Conservation (phyloP, 2,797 vertebrate genomes). For the Chanos chanos region DNA sequence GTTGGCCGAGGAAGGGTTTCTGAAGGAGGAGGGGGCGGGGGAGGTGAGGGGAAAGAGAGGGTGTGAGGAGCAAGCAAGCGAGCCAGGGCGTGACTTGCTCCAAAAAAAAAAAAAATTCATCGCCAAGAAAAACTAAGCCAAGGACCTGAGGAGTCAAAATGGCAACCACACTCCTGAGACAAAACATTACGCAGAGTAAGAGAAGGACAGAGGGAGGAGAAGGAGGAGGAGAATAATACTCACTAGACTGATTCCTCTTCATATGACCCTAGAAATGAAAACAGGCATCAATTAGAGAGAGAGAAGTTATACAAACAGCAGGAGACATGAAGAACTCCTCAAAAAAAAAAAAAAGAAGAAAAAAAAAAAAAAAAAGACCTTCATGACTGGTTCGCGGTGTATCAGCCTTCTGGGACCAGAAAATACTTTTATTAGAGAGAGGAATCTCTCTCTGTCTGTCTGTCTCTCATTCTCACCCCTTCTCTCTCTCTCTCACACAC, state of each 20-base stretch:
- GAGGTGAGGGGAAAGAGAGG: no score
- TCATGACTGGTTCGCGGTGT: no score
- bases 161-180: slow-evolving; percentile 39
- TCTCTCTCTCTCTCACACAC: no score
- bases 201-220: slow-evolving; percentile 13
- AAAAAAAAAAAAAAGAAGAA: no score
- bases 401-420: no score
- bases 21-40: no score
- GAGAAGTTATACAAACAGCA: slow-evolving; percentile 36
- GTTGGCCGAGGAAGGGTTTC: slow-evolving; percentile 60
- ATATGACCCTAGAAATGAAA: slow-evolving; percentile 83
- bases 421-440: no score
- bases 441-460: no score
- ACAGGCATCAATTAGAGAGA: slow-evolving; percentile 53
- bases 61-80: slow-evolving; percentile 57
- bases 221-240: slow-evolving; percentile 67
- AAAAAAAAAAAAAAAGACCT: no score
- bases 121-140: slow-evolving; percentile 59
- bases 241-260: slow-evolving; percentile 92
- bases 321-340: slow-evolving; percentile 24
- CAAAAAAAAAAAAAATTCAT: slow-evolving; percentile 47
- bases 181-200: slow-evolving; percentile 36
- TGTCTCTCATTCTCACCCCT: no score
- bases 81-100: slow-evolving; percentile 60
- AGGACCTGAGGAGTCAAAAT: slow-evolving; percentile 49